These are phyloP conservation scores for Pagetopsis macropterus DNA, from an alignment of 2,797 vertebrate species.

Conservation along the genomic window DNA sequence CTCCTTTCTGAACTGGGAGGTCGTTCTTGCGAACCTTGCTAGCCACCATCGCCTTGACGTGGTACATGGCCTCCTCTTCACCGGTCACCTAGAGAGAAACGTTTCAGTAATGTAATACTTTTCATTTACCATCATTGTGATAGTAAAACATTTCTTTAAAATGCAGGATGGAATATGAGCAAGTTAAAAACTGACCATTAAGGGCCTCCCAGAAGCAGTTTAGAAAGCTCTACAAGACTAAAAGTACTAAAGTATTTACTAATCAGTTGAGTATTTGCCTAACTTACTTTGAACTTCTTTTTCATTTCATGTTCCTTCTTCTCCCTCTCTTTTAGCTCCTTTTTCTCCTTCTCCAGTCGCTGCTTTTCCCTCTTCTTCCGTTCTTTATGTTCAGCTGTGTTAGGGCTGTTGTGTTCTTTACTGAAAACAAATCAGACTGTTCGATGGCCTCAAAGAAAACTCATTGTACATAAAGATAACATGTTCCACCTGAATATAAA, in stretches of 20 bases:
- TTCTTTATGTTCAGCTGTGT: constrained; percentile 74
- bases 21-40: constrained; percentile 77
- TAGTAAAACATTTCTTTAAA: not conserved
- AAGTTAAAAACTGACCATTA: not conserved
- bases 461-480: constrained; percentile 10
- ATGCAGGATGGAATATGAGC: not conserved
- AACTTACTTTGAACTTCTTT: constrained; percentile 85
- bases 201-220: not conserved
- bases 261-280: not conserved
- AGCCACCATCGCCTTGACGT: constrained; percentile 69
- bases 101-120: not conserved
- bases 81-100: constrained; percentile 79
- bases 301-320: constrained; percentile 83
- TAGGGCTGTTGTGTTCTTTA: constrained; percentile 75
- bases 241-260: not conserved
- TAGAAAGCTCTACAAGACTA: not conserved
- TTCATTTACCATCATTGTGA: not conserved
- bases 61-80: constrained; percentile 76
- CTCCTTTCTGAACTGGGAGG: constrained; percentile 77
- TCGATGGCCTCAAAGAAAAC: constrained; percentile 8
- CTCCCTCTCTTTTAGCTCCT: constrained; percentile 81
- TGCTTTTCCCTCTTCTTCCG: constrained; percentile 83
- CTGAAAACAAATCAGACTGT: constrained; percentile 43
- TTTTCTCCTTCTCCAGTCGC: constrained; percentile 81
- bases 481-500: constrained; percentile 8